These are phyloP conservation scores for Bombylius discolor DNA, from an alignment of 2,888 invertebrate species.

Conservation along the genomic window DNA sequence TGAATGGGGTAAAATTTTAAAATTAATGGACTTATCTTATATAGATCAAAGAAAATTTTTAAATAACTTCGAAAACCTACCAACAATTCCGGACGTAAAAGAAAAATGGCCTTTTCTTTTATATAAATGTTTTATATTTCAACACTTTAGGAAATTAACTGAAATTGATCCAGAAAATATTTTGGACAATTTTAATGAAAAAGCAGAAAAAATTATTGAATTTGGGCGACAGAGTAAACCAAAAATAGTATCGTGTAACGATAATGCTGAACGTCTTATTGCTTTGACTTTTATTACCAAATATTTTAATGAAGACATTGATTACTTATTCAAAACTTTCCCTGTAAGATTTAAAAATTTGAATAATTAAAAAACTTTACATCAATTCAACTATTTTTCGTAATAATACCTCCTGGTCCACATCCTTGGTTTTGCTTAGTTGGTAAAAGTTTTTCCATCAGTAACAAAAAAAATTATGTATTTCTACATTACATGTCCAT, in stretches of 20 bases:
- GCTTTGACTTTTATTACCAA: not conserved
- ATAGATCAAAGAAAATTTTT: not conserved
- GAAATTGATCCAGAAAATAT: not conserved
- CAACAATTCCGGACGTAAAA: not conserved
- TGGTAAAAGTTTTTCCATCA: not conserved
- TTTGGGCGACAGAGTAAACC: not conserved
- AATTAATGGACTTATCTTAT: not conserved
- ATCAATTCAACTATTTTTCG: too few relatives aligned
- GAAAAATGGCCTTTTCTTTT: not conserved
- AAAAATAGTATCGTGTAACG: not conserved
- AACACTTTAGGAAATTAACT: too few relatives aligned
- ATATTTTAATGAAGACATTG: not conserved
- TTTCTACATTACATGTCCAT: too few relatives aligned
- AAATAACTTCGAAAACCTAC: too few relatives aligned
- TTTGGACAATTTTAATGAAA: not conserved
- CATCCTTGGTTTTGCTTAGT: not conserved
- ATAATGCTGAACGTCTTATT: not conserved
- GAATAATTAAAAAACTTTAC: too few relatives aligned
- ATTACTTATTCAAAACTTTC: not conserved
- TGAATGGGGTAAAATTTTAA: not conserved
- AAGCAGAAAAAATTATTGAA: not conserved
- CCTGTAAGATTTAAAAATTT: not conserved
- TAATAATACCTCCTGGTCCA: not conserved
- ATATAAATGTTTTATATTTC: not conserved
- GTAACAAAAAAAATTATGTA: too few relatives aligned